Conservation (phyloP, 2,888 invertebrate genomes). For the Ctena decussata region DNA sequence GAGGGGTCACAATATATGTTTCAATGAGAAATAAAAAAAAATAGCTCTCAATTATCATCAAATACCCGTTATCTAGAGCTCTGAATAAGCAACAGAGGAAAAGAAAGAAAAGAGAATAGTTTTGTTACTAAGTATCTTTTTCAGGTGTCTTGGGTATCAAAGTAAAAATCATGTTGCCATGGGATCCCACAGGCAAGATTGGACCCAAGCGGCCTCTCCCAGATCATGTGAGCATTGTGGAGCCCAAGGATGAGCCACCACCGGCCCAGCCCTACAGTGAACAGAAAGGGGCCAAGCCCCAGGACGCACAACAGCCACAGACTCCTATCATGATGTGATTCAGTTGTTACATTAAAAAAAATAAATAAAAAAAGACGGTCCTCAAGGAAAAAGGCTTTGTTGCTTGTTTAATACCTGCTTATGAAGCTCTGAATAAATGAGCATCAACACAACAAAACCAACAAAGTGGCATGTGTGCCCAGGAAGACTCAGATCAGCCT, state of each 20-base stretch:
- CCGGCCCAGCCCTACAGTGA: conserved; percentile 92
- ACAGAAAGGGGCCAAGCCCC: conserved; percentile 90
- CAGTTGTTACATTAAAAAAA: neutral
- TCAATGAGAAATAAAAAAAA: no score
- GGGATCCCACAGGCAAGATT: conserved; percentile 98
- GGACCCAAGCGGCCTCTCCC: conserved; percentile 99
- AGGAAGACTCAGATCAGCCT: no score
- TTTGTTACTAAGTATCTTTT: no score
- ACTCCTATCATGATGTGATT: conserved; percentile 43
- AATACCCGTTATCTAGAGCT: no score
- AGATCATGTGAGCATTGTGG: conserved; percentile 98
- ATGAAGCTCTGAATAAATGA: no score
- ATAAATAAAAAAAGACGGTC: neutral
- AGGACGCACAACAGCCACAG: conserved; percentile 65
- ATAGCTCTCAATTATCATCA: no score
- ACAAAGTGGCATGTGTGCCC: no score
- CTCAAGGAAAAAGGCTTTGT: neutral
- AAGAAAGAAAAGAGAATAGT: no score
- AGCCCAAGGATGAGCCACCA: conserved; percentile 97
- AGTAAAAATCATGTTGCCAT: conserved; percentile 99
- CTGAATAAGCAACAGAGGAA: no score
- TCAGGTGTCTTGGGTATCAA: conserved; percentile 91
- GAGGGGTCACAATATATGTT: no score
- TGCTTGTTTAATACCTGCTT: no score
- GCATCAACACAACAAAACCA: no score